These are phyloP conservation scores for Dicyrtoma fusca DNA, from an alignment of 2,888 invertebrate species.

Conservation along the genomic window DNA sequence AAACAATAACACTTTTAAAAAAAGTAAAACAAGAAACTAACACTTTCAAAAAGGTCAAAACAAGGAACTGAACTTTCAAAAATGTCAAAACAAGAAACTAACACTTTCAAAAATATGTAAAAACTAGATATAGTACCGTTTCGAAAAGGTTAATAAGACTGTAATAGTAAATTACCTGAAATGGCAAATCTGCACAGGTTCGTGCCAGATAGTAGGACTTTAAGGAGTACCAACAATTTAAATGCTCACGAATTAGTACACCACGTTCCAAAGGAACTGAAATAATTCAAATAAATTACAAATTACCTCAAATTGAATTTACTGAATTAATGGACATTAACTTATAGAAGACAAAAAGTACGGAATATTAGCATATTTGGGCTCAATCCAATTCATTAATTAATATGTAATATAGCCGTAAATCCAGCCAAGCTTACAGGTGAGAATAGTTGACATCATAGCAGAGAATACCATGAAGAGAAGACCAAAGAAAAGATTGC, in stretches of 20 bases:
- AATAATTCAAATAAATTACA: too few relatives aligned
- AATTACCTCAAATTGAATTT: too few relatives aligned
- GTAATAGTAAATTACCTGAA: conserved; percentile 71
- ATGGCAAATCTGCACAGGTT: conserved; percentile 93
- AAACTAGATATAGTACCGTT: conserved; percentile 4
- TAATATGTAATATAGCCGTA: too few relatives aligned
- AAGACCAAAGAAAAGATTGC: conserved; percentile 93
- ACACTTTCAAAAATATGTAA: too few relatives aligned
- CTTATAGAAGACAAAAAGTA: not conserved
- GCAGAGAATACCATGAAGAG: conserved; percentile 97
- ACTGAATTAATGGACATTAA: conserved; percentile 41
- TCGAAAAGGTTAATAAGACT: not conserved
- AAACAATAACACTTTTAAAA: conserved; percentile 9
- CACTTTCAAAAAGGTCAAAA: too few relatives aligned
- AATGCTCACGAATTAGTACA: conserved; percentile 90
- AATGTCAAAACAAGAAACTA: too few relatives aligned
- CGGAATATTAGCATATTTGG: too few relatives aligned
- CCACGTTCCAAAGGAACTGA: conserved; percentile 94
- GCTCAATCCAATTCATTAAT: too few relatives aligned
- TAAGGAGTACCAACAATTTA: conserved; percentile 96
- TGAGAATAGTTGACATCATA: conserved; percentile 97
- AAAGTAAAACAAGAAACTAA: too few relatives aligned
- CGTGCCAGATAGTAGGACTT: conserved; percentile 95
- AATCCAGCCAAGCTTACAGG: conserved; percentile 84
- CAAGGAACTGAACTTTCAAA: too few relatives aligned